Conservation (phyloP, 2,113 vertebrate species). For the Ameiurus melas region DNA sequence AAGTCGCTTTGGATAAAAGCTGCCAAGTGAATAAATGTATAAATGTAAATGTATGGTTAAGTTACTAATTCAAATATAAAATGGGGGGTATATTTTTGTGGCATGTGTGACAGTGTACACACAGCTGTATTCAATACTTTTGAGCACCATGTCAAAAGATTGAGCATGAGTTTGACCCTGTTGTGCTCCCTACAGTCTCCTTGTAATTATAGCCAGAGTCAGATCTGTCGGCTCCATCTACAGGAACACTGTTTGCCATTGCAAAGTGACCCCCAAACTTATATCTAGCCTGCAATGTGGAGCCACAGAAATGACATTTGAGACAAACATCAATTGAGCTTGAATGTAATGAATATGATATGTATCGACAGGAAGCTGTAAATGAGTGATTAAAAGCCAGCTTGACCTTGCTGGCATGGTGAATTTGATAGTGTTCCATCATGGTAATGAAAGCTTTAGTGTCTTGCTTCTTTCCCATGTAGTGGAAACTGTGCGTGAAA, state of each 20-base stretch:
- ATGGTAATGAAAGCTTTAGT: slow-evolving; percentile 45
- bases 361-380: slow-evolving; percentile 43
- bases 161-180: slow-evolving; percentile 3
- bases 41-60: no score
- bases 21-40: no score
- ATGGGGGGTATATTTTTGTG: background rate
- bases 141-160: slow-evolving; percentile 15
- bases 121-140: slow-evolving; percentile 18
- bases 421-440: slow-evolving; percentile 48
- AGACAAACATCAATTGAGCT: slow-evolving; percentile 51
- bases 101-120: slow-evolving; percentile 10
- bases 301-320: slow-evolving; percentile 39
- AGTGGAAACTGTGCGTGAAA: slow-evolving; percentile 16
- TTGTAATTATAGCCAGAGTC: slow-evolving; percentile 43
- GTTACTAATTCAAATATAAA: slow-evolving; percentile 4
- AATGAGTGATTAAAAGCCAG: slow-evolving; percentile 51
- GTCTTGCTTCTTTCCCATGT: slow-evolving; percentile 26
- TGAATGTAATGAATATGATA: slow-evolving; percentile 56
- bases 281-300: slow-evolving; percentile 29
- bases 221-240: slow-evolving; percentile 33
- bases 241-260: slow-evolving; percentile 48
- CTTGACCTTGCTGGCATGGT: slow-evolving; percentile 34
- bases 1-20: no score
- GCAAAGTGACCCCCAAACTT: slow-evolving; percentile 49
- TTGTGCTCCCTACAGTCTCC: background rate